Conservation (phyloP, 1,140 invertebrate species). For the Heliconius himera region DNA sequence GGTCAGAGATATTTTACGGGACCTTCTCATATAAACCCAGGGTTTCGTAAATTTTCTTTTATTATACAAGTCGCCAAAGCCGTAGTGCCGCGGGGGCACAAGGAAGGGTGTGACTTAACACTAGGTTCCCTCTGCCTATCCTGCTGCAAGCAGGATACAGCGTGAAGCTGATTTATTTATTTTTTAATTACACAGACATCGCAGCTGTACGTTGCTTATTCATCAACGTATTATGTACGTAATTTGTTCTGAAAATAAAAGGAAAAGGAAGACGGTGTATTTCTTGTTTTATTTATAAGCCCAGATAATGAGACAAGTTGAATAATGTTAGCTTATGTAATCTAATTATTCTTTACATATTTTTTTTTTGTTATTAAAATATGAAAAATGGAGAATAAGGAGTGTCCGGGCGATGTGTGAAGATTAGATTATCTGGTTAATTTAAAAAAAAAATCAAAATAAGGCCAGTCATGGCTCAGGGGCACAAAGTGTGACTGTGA, state of each 20-base stretch:
- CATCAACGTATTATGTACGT: neutral
- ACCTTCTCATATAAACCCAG: neutral
- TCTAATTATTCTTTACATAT: neutral
- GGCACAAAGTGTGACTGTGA: no score
- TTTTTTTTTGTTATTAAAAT: neutral
- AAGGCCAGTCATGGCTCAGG: no score
- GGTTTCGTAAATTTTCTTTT: neutral
- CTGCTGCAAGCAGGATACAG: no score
- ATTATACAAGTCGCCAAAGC: no score
- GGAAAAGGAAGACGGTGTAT: neutral
- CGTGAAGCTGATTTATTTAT: no score
- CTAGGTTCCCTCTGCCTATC: no score
- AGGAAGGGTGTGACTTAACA: no score
- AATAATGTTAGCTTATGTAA: neutral
- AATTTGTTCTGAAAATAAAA: neutral
- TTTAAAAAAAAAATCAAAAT: no score
- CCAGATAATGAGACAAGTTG: neutral
- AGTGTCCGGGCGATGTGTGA: no score
- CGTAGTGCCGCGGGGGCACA: no score
- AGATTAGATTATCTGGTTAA: no score
- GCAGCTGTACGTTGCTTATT: neutral
- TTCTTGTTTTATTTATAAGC: neutral
- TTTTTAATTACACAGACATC: neutral
- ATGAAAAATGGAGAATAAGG: neutral
- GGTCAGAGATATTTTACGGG: neutral